A percentile compares a stretch with the other conserved stretches of the same genome.
Evolutionary conservation across 1,140 invertebrate genomes (phyloP).

Genomic region (Tenebrio molitor): DNA sequence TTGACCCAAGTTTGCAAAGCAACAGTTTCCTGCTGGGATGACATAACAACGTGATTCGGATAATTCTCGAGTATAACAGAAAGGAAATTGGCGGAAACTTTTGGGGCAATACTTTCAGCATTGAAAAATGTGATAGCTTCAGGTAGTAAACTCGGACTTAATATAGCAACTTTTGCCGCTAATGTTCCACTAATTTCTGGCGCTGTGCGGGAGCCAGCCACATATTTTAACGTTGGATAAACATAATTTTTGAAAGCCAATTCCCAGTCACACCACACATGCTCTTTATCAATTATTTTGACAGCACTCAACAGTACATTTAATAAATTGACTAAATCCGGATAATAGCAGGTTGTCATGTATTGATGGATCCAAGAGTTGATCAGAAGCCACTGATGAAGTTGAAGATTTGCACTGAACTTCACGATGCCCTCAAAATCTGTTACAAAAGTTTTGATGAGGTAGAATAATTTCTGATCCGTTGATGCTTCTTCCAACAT

Average conservation of each 20-base stretch:
- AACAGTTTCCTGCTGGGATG: conserved; percentile 52
- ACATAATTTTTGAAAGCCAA: conserved; percentile 54
- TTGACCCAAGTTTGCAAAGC: conserved; percentile 57
- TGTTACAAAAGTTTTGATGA: conserved; percentile 58
- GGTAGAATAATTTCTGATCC: conserved; percentile 53
- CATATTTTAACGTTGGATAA: conserved; percentile 57
- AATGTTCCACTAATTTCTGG: conserved; percentile 55
- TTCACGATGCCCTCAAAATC: conserved; percentile 56
- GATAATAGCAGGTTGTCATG: conserved; percentile 55
- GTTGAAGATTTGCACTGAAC: conserved; percentile 52
- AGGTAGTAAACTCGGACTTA: conserved; percentile 44
- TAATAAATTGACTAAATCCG: conserved; percentile 56
- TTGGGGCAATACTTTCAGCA: conserved; percentile 50
- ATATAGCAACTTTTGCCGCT: conserved; percentile 54
- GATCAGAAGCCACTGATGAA: conserved; percentile 60
- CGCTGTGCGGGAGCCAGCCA: conserved; percentile 41
- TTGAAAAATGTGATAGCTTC: conserved; percentile 56
- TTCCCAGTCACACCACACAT: conserved; percentile 59
- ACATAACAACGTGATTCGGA: conserved; percentile 52
- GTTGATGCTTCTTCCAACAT: conserved; percentile 54
- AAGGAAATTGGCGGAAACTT: conserved; percentile 52
- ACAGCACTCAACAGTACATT: conserved; percentile 53
- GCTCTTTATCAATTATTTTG: conserved; percentile 52
- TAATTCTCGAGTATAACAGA: conserved; percentile 52
- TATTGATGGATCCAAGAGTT: conserved; percentile 60